Conservation (phyloP, 2,888 invertebrate genomes). For the Boloria euphrosyne region DNA sequence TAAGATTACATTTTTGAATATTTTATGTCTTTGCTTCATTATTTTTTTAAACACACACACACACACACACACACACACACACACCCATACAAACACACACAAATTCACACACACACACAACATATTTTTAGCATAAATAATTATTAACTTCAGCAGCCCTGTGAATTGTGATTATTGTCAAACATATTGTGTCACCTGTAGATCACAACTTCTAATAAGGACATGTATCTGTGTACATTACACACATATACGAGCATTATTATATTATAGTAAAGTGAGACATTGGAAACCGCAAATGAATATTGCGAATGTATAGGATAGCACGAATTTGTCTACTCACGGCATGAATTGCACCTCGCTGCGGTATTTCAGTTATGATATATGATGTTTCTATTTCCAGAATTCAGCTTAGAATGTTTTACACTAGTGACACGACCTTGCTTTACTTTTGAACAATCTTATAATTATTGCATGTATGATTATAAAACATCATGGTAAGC, state of each 20-base stretch:
- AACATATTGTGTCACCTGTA: slow-evolving; percentile 22
- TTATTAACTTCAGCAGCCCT: not conserved
- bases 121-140: not conserved
- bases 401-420: not conserved
- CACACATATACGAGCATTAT: slow-evolving; percentile 33
- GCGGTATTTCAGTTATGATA: slow-evolving; percentile 19
- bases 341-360: slow-evolving; percentile 29
- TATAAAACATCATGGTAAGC: too few species aligned
- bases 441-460: too few species aligned
- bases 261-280: slow-evolving; percentile 35
- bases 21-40: not conserved
- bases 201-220: slow-evolving; percentile 1
- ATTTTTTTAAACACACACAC: too few species aligned
- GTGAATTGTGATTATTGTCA: not conserved
- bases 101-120: too few species aligned
- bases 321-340: slow-evolving; percentile 29
- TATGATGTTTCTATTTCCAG: slow-evolving; percentile 16
- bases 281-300: slow-evolving; percentile 40
- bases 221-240: slow-evolving; percentile 26
- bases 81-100: too few species aligned
- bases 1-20: too few species aligned
- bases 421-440: too few species aligned
- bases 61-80: too few species aligned
- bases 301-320: slow-evolving; percentile 34
- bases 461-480: too few species aligned